Evolutionary conservation across 1,140 invertebrate species (phyloP).

Genomic region (Leguminivora glycinivorella): DNA sequence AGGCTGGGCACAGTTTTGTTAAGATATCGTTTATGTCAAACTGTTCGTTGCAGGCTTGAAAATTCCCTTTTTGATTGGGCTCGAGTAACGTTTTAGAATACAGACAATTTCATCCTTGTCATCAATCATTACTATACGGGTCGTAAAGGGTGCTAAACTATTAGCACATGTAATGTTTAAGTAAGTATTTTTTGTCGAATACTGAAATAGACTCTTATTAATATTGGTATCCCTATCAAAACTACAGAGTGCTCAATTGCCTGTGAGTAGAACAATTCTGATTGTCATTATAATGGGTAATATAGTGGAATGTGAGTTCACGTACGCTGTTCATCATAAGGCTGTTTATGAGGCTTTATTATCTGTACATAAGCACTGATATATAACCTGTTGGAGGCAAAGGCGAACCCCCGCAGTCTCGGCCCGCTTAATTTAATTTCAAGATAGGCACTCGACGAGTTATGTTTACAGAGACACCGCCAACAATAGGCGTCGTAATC

Average conservation of each 20-base stretch:
- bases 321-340: neutral
- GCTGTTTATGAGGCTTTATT: slow-evolving; percentile 22
- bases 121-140: no score
- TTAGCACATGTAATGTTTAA: no score
- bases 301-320: neutral
- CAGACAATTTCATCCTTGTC: no score
- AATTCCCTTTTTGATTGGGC: no score
- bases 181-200: no score
- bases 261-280: neutral
- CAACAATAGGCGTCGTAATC: slow-evolving; percentile 29
- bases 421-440: slow-evolving; percentile 27
- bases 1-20: no score
- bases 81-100: no score
- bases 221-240: no score
- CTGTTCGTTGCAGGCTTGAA: no score
- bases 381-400: slow-evolving; percentile 26
- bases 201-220: no score
- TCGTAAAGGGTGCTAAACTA: no score
- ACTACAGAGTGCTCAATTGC: neutral
- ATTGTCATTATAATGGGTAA: neutral
- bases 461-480: slow-evolving; percentile 29
- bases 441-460: slow-evolving; percentile 27
- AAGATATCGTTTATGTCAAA: no score
- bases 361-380: neutral
- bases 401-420: slow-evolving; percentile 20